These are phyloP conservation scores for Syngnathoides biaculeatus DNA, from an alignment of 2,113 vertebrate species.

Conservation along the genomic window DNA sequence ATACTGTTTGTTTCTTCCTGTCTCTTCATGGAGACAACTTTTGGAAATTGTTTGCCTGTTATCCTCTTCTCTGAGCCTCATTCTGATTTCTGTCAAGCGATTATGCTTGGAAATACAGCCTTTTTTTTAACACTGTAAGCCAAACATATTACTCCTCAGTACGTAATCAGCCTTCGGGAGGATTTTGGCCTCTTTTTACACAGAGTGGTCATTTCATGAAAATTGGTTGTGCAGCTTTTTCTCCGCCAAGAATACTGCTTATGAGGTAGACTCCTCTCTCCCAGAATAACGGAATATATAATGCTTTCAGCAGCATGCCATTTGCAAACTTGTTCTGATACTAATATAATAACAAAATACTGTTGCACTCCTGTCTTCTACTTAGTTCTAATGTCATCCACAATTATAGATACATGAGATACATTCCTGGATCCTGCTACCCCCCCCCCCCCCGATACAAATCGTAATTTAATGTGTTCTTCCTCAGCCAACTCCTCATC, in stretches of 20 bases:
- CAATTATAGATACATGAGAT: too few species aligned
- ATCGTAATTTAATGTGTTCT: too few species aligned
- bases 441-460: too few species aligned
- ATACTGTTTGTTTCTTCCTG: slow-evolving; percentile 35
- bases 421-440: too few species aligned
- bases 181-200: slow-evolving; percentile 24
- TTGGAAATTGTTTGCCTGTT: slow-evolving; percentile 48
- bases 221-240: neutral
- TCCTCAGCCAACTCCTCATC: neutral
- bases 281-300: neutral
- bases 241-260: neutral
- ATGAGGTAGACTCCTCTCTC: neutral
- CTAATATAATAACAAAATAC: neutral
- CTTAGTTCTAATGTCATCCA: neutral
- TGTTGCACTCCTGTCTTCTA: neutral
- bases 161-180: slow-evolving; percentile 40
- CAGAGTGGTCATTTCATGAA: neutral
- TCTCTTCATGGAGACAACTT: slow-evolving; percentile 25
- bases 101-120: slow-evolving; percentile 35
- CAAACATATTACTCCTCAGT: slow-evolving; percentile 45
- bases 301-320: neutral
- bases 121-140: slow-evolving; percentile 46
- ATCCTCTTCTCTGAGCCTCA: slow-evolving; percentile 30
- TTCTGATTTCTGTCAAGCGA: slow-evolving; percentile 42
- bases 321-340: neutral